phyloP scores from a whole-genome alignment of 2,797 vertebrate genomes.

The Lepidocolaptes lacrymiger region DNA sequence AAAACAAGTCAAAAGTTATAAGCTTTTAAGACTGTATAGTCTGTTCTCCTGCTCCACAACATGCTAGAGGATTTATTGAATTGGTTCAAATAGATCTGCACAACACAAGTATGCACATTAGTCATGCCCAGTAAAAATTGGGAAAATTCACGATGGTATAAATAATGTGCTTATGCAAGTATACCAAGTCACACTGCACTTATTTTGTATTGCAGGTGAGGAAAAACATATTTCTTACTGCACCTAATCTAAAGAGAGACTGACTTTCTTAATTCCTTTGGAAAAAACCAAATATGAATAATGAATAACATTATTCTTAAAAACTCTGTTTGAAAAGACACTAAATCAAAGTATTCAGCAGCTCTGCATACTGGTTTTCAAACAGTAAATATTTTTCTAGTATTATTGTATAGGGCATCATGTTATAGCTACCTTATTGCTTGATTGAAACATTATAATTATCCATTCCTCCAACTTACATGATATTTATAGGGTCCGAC shows the following conservation, averaged over 20 bases:
- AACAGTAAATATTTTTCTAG: conserved; percentile 24
- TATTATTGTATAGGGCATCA: neutral
- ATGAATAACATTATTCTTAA: neutral
- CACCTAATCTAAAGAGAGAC: neutral
- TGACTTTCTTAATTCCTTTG: neutral
- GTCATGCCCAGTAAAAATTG: neutral
- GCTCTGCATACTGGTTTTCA: neutral
- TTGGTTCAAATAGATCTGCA: neutral
- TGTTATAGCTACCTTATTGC: neutral
- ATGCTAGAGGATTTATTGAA: neutral
- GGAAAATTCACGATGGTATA: neutral
- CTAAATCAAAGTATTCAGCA: neutral
- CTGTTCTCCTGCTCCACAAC: neutral
- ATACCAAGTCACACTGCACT: neutral
- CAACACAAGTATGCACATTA: neutral
- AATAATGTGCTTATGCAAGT: neutral
- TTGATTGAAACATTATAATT: conserved; percentile 17
- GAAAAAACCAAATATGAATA: neutral
- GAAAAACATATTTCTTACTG: neutral
- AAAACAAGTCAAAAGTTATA: neutral
- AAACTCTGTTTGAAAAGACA: neutral
- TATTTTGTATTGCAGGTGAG: neutral
- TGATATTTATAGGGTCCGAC: neutral
- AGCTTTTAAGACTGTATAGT: neutral
- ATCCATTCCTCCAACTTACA: neutral